Evolutionary conservation across 2,888 invertebrate species (phyloP).

Genomic region (Lycophotia porphyrea): DNA sequence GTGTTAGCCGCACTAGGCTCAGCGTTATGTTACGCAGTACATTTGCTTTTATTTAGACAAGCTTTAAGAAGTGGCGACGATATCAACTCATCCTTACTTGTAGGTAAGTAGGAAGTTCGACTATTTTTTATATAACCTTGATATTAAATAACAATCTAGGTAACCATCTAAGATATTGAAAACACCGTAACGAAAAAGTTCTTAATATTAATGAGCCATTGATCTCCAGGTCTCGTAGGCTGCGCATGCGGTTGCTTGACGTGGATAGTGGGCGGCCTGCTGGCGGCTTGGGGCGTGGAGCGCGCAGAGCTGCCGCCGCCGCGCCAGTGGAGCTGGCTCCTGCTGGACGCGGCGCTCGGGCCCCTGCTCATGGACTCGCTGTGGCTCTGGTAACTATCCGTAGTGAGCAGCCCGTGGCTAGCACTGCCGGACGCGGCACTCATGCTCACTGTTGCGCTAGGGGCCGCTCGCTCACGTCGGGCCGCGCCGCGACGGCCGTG

Average conservation of each 20-base stretch:
- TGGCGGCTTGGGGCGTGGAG: conserved; percentile 96
- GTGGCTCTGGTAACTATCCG: conserved; percentile 95
- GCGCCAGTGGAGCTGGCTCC: conserved; percentile 92
- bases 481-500: conserved; percentile 96
- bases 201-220: not conserved
- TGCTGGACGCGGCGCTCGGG: conserved; percentile 96
- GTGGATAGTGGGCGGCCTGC: conserved; percentile 97
- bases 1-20: conserved; percentile 95
- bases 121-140: not conserved
- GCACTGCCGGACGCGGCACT: not conserved
- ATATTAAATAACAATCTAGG: not conserved
- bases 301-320: conserved; percentile 95
- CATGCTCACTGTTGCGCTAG: conserved; percentile 88
- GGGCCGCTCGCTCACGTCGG: conserved; percentile 98
- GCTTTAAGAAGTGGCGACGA: conserved; percentile 98
- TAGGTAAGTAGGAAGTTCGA: conserved; percentile 92
- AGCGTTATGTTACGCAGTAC: conserved; percentile 97
- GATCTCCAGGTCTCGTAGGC: conserved; percentile 96
- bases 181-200: not conserved
- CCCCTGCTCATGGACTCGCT: conserved; percentile 96
- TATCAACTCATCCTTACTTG: conserved; percentile 98
- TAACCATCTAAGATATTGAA: not conserved
- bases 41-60: conserved; percentile 96
- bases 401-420: no score
- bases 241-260: conserved; percentile 96